phyloP scores from a whole-genome alignment of 35 echinoderm and acorn worm genomes.

The Apostichopus parvimensis region DNA sequence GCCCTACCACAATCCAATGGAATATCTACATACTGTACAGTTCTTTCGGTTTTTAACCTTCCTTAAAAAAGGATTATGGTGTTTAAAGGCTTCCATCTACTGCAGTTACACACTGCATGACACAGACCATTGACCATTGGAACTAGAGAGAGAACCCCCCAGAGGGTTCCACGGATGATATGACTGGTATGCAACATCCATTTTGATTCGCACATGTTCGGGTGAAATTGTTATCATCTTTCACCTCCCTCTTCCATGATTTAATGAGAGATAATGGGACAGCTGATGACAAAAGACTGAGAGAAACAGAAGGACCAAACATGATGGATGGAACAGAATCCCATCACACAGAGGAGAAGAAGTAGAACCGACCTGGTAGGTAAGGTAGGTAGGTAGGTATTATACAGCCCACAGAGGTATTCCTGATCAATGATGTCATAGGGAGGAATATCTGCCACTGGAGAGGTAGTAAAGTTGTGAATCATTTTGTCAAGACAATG shows the following conservation, averaged over 20 bases:
- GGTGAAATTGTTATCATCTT: constrained; percentile 4
- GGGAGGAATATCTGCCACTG: too few relatives aligned
- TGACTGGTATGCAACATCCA: not conserved
- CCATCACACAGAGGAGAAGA: not conserved
- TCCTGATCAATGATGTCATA: too few relatives aligned
- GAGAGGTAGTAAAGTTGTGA: too few relatives aligned
- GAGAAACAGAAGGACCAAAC: not conserved
- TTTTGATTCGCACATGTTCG: not conserved
- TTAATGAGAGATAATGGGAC: constrained; percentile 4
- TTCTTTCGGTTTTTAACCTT: too few relatives aligned
- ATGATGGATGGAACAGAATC: not conserved
- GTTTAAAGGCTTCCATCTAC: not conserved
- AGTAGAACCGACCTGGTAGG: not conserved
- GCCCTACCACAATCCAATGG: too few relatives aligned
- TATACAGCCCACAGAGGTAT: too few relatives aligned
- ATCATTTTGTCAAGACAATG: too few relatives aligned
- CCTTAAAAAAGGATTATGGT: not conserved
- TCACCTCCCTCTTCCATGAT: not conserved
- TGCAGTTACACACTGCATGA: not conserved
- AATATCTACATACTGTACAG: too few relatives aligned
- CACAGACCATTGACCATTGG: not conserved
- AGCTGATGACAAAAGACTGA: not conserved
- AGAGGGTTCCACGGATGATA: not conserved
- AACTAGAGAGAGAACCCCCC: not conserved
- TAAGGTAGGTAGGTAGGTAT: too few relatives aligned